A percentile compares a stretch with the other conserved stretches of the same genome.
These are phyloP conservation scores for Oryzias javanicus DNA, from an alignment of 2,113 vertebrate genomes.

Conservation along the genomic window DNA sequence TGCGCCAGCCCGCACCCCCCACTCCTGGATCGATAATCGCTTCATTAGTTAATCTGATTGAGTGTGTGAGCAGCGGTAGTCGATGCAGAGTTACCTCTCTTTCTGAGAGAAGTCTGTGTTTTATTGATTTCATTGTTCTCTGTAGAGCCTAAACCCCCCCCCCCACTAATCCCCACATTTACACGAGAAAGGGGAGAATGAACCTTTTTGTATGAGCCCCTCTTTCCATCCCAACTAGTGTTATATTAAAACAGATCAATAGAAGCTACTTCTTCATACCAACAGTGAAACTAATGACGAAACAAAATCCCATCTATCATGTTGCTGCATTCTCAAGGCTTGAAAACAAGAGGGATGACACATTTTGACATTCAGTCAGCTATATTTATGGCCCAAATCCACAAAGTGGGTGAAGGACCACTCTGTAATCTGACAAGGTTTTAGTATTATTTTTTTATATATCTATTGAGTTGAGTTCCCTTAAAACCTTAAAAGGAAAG, in stretches of 20 bases:
- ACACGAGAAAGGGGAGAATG: slow-evolving; percentile 49
- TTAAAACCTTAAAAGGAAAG: no score
- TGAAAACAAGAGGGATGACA: neutral
- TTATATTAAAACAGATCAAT: slow-evolving; percentile 48
- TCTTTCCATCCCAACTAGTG: slow-evolving; percentile 31
- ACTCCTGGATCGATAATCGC: slow-evolving; percentile 69
- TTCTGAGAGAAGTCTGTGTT: slow-evolving; percentile 58
- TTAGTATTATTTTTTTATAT: no score
- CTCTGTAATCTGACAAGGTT: no score
- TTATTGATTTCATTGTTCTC: slow-evolving; percentile 67
- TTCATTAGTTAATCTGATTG: slow-evolving; percentile 80
- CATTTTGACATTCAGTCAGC: neutral
- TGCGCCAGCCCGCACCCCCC: slow-evolving; percentile 53
- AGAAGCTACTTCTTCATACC: slow-evolving; percentile 16
- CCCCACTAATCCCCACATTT: slow-evolving; percentile 65
- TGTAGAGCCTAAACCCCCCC: slow-evolving; percentile 49
- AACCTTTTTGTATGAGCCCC: slow-evolving; percentile 50
- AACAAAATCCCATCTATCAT: slow-evolving; percentile 1
- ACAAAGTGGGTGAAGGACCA: no score
- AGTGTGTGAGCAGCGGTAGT: slow-evolving; percentile 62
- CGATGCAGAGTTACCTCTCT: slow-evolving; percentile 65
- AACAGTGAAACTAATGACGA: slow-evolving; percentile 35
- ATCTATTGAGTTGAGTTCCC: no score
- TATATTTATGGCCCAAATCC: no score
- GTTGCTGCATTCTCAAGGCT: neutral